Evolutionary conservation across 23 tunicate genomes (phyloP).

Genomic region (Phallusia fumigata): DNA sequence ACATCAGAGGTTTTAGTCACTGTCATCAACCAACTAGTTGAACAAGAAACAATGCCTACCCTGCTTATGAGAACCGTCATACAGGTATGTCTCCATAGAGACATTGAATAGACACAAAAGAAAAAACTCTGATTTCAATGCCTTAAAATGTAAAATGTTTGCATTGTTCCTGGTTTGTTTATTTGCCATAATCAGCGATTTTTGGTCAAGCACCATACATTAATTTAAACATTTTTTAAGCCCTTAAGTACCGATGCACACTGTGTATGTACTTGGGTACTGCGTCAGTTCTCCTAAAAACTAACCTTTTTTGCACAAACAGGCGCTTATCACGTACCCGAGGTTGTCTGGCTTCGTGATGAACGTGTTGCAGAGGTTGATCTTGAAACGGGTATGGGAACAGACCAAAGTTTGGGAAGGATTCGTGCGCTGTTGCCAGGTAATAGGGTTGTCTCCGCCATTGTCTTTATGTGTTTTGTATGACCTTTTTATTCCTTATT

Average conservation of each 20-base stretch:
- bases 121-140: no score
- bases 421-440: slow-evolving; percentile 92
- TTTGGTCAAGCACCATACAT: no score
- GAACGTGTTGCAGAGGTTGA: slow-evolving; percentile 78
- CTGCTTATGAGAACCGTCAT: slow-evolving; percentile 92
- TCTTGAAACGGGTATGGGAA: slow-evolving; percentile 90
- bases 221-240: no score
- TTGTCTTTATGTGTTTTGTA: no score
- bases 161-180: no score
- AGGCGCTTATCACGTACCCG: slow-evolving; percentile 93
- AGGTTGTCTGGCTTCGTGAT: slow-evolving; percentile 85
- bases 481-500: no score
- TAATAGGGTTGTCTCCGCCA: background rate
- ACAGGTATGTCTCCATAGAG: slow-evolving; percentile 57
- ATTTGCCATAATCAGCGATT: no score
- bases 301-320: background rate
- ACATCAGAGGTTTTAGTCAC: slow-evolving; percentile 93
- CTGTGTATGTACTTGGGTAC: no score
- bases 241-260: no score
- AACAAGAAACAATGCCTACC: slow-evolving; percentile 74
- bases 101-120: no score
- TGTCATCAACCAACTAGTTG: slow-evolving; percentile 83
- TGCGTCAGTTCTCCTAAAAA: no score
- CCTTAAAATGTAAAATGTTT: no score
- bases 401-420: slow-evolving; percentile 97